Evolutionary conservation across 1,140 invertebrate species (phyloP).

Genomic region (Drosophila kikkawai): DNA sequence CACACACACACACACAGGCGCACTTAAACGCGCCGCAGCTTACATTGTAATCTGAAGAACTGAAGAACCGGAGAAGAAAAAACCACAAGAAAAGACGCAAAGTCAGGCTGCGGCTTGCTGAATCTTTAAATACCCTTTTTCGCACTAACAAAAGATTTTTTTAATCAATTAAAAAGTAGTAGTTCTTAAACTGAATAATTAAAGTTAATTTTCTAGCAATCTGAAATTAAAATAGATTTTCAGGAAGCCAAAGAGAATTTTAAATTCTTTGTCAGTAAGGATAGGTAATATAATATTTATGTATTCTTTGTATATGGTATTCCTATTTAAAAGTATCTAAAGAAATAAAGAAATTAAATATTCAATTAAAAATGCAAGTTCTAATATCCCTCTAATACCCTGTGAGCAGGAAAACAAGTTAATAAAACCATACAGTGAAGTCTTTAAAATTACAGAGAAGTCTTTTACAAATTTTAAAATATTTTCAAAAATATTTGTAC

Average conservation of each 20-base stretch:
- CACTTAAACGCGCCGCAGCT: constrained; percentile 68
- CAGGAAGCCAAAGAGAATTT: background rate
- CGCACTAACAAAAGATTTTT: background rate
- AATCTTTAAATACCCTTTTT: constrained; percentile 16
- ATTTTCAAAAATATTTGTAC: too few relatives aligned
- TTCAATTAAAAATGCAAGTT: too few relatives aligned
- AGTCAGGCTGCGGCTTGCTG: background rate
- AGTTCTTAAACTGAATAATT: background rate
- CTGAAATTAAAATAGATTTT: too few relatives aligned
- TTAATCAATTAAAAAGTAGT: background rate
- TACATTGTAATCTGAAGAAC: constrained; percentile 76
- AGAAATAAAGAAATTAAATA: too few relatives aligned
- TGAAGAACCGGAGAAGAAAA: constrained; percentile 25
- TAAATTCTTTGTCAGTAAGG: background rate
- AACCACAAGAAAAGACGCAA: constrained; percentile 33
- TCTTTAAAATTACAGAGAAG: background rate
- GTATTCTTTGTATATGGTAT: background rate
- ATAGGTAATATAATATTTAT: constrained; percentile 2
- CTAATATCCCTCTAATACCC: background rate
- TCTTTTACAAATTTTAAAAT: background rate
- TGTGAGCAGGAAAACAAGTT: background rate
- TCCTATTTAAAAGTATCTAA: too few relatives aligned
- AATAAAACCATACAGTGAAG: constrained; percentile 3
- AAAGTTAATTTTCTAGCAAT: background rate
- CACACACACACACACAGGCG: constrained; percentile 41